phyloP scores from a whole-genome alignment of 2,113 vertebrate species.

The Menidia beryllina region DNA sequence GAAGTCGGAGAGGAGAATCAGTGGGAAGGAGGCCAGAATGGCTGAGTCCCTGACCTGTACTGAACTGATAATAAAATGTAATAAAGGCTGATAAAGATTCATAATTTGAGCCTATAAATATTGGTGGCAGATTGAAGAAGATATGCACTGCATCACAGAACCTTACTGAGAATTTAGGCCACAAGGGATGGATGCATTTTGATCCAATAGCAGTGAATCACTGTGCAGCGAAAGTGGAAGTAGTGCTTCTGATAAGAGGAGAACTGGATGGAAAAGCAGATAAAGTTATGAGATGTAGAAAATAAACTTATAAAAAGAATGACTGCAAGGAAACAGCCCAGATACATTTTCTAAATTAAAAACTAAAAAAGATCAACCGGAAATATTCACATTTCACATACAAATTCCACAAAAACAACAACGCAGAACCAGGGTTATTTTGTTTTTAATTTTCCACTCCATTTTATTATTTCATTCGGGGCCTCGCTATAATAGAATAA shows the following conservation, averaged over 20 bases:
- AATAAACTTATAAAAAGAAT: too few species aligned
- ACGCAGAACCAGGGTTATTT: too few species aligned
- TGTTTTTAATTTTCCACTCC: too few species aligned
- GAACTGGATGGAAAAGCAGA: slow-evolving; percentile 76
- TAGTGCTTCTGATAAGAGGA: slow-evolving; percentile 60
- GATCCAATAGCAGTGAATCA: slow-evolving; percentile 87
- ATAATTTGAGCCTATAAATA: slow-evolving; percentile 76
- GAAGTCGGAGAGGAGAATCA: slow-evolving; percentile 60
- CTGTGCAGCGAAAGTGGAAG: slow-evolving; percentile 71
- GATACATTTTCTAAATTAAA: too few species aligned
- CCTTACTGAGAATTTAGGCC: slow-evolving; percentile 83
- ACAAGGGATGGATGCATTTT: slow-evolving; percentile 77
- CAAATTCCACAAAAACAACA: too few species aligned
- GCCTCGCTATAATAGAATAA: too few species aligned
- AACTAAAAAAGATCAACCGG: too few species aligned
- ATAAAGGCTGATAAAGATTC: slow-evolving; percentile 71
- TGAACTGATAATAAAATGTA: slow-evolving; percentile 69
- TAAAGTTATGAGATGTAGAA: slow-evolving; percentile 13
- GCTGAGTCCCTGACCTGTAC: slow-evolving; percentile 65
- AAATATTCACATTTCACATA: too few species aligned
- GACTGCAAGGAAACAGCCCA: too few species aligned
- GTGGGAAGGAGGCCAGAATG: slow-evolving; percentile 65
- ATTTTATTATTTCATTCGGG: too few species aligned
- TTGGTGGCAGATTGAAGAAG: slow-evolving; percentile 68
- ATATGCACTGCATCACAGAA: slow-evolving; percentile 79